A percentile compares a stretch with the other conserved stretches of the same genome.
phyloP scores from a whole-genome alignment of 2,113 vertebrate species.

The Puffinus mauretanicus region DNA sequence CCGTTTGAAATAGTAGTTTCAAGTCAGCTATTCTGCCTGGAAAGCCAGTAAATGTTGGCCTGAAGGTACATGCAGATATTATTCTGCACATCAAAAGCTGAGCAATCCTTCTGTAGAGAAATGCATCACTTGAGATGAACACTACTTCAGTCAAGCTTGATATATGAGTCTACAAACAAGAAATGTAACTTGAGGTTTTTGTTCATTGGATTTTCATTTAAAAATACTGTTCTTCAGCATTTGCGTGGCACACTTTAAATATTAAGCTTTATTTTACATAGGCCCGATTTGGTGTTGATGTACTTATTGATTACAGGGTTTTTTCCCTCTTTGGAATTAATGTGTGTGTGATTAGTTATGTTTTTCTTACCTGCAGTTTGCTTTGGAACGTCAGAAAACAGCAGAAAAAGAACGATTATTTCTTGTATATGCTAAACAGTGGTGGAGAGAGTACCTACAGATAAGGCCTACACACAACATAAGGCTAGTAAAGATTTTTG shows the following conservation, averaged over 20 bases:
- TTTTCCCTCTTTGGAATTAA: neutral
- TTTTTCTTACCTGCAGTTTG: slow-evolving; percentile 76
- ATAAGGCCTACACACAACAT: slow-evolving; percentile 88
- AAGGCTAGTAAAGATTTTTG: slow-evolving; percentile 97
- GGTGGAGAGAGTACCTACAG: slow-evolving; percentile 98
- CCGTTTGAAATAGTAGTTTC: neutral
- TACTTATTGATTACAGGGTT: neutral
- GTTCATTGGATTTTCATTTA: neutral
- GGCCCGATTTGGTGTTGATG: neutral
- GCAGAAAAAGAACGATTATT: slow-evolving; percentile 94
- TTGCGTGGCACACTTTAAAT: neutral
- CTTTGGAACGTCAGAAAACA: slow-evolving; percentile 89
- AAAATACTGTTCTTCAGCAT: neutral
- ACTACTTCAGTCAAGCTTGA: neutral
- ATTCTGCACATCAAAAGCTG: neutral
- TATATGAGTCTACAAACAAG: neutral
- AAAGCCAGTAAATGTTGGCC: neutral
- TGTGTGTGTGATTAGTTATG: neutral
- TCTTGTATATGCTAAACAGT: slow-evolving; percentile 95
- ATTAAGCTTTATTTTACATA: neutral
- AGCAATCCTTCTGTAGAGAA: neutral
- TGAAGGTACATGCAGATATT: neutral
- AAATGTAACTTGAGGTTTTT: neutral
- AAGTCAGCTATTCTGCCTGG: neutral
- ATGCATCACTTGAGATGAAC: neutral